Conservation (phyloP, 1,140 invertebrate species). For the Mamestra configurata region DNA sequence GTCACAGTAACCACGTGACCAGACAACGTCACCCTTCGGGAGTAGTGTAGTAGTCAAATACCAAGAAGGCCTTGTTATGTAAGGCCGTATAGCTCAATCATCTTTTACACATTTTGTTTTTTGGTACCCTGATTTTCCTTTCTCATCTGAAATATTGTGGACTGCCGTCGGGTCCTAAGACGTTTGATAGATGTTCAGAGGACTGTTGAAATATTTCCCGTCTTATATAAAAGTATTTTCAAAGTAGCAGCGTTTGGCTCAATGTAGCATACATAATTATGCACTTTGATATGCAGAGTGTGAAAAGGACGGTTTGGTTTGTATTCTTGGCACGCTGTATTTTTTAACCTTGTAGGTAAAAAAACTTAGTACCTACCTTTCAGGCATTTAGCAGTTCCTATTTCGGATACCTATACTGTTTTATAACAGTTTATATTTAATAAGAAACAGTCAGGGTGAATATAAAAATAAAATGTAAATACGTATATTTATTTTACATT, state of each 20-base stretch:
- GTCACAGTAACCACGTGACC: conserved; percentile 67
- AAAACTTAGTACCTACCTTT: too few species aligned
- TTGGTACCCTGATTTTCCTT: conserved; percentile 8
- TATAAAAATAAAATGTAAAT: conserved; percentile 5
- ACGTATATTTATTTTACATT: background rate
- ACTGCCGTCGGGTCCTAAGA: too few species aligned
- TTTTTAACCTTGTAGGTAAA: too few species aligned
- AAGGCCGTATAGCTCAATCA: conserved; percentile 18
- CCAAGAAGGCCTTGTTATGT: background rate
- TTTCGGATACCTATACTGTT: background rate
- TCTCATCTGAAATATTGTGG: too few species aligned
- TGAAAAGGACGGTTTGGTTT: too few species aligned
- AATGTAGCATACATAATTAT: too few species aligned
- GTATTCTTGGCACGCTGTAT: too few species aligned
- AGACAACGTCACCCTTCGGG: background rate
- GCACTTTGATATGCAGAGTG: too few species aligned
- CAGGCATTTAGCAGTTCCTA: background rate
- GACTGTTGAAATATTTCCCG: too few species aligned
- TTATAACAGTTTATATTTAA: background rate
- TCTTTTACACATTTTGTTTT: conserved; percentile 9
- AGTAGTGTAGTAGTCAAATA: background rate
- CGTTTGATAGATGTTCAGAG: too few species aligned
- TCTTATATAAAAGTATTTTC: too few species aligned
- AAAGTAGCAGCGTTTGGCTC: too few species aligned
- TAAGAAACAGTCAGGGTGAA: conserved; percentile 22